Conservation (phyloP, 2,888 invertebrate species). For the Sphaerophoria rueppellii region DNA sequence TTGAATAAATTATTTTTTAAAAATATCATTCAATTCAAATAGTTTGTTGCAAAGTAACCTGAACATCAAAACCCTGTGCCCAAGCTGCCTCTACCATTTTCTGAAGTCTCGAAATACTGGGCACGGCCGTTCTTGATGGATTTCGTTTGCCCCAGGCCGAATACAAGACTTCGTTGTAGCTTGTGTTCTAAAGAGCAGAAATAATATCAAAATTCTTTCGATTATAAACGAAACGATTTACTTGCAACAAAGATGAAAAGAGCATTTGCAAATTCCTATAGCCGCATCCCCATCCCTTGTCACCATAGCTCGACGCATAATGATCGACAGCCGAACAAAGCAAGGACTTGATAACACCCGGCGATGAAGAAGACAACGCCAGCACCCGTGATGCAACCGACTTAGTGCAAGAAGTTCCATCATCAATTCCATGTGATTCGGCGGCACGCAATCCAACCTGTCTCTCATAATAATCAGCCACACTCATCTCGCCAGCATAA, state of each 20-base stretch:
- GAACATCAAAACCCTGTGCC: constrained; percentile 90
- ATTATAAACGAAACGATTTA: constrained; percentile 15
- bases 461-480: constrained; percentile 92
- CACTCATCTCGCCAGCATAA: constrained; percentile 92
- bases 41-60: constrained; percentile 78
- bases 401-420: constrained; percentile 91
- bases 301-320: constrained; percentile 93
- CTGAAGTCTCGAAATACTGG: constrained; percentile 93
- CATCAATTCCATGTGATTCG: constrained; percentile 90
- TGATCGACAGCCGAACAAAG: constrained; percentile 92
- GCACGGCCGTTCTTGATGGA: constrained; percentile 87
- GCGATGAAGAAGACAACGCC: constrained; percentile 75
- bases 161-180: constrained; percentile 84
- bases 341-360: constrained; percentile 85
- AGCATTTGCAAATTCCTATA: constrained; percentile 96
- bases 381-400: constrained; percentile 80
- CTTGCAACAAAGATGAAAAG: constrained; percentile 89
- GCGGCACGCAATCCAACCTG: constrained; percentile 90
- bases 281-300: constrained; percentile 96
- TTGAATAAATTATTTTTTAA: not conserved
- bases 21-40: not conserved
- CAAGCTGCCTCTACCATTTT: constrained; percentile 92
- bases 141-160: constrained; percentile 82
- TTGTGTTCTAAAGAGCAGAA: constrained; percentile 82
- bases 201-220: constrained; percentile 16